These are phyloP conservation scores for Mungos mungo DNA, from an alignment of 2,113 vertebrate genomes.

Conservation along the genomic window DNA sequence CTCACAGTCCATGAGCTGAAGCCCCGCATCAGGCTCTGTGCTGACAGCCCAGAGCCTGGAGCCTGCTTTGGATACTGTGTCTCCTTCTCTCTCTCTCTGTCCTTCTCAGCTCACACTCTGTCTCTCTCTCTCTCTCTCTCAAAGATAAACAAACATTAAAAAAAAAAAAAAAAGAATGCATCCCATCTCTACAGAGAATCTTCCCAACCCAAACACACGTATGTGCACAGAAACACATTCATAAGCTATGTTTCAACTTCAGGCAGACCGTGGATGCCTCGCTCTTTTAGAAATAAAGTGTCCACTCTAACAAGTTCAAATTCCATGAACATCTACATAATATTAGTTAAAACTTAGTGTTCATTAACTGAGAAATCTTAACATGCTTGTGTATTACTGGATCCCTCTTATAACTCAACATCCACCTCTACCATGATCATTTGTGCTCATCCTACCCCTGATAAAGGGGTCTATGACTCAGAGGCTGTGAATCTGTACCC, in stretches of 20 bases:
- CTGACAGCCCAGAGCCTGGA: too few relatives aligned
- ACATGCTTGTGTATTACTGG: background rate
- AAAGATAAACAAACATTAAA: too few relatives aligned
- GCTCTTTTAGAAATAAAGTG: background rate
- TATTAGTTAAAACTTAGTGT: background rate
- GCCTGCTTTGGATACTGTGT: too few relatives aligned
- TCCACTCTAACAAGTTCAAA: background rate
- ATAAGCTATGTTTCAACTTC: background rate
- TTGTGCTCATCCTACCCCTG: fast-evolving
- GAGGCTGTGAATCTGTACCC: background rate
- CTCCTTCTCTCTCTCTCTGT: too few relatives aligned
- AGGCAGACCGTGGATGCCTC: background rate
- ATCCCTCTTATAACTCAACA: background rate
- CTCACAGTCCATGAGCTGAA: too few relatives aligned
- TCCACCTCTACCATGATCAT: background rate
- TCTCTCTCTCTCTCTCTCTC: too few relatives aligned
- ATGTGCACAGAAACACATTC: background rate
- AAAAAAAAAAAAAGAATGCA: background rate
- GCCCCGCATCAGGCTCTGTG: too few relatives aligned
- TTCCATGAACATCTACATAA: background rate
- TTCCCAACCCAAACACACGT: background rate
- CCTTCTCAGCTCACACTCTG: too few relatives aligned
- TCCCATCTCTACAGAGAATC: background rate
- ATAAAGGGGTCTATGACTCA: background rate
- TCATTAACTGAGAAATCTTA: background rate